Evolutionary conservation across 2,113 vertebrate genomes (phyloP).

Genomic region (Chunga burmeisteri): DNA sequence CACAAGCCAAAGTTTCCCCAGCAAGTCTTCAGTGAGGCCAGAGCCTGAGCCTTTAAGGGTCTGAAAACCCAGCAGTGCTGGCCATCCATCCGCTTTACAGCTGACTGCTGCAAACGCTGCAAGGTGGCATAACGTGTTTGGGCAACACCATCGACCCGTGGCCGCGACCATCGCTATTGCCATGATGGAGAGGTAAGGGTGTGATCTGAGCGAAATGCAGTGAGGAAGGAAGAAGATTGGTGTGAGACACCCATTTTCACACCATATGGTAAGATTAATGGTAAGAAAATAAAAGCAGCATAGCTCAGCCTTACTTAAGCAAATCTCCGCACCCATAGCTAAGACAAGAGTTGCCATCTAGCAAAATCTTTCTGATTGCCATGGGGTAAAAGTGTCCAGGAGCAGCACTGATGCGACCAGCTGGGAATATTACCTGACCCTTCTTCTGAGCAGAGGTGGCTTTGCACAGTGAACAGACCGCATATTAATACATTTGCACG

Average conservation of each 20-base stretch:
- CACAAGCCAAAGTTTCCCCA: background rate
- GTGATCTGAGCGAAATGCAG: background rate
- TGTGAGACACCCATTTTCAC: background rate
- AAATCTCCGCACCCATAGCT: background rate
- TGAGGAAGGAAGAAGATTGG: background rate
- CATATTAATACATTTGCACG: background rate
- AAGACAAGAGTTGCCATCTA: background rate
- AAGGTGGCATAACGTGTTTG: background rate
- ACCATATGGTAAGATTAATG: background rate
- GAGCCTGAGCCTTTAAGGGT: background rate
- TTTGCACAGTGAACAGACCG: background rate
- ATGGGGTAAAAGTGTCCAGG: background rate
- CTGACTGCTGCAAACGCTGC: background rate
- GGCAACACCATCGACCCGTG: background rate
- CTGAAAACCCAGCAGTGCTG: background rate
- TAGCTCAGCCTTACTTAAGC: background rate
- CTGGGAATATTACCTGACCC: background rate
- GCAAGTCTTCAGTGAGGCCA: background rate
- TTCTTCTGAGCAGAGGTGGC: background rate
- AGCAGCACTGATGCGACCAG: background rate
- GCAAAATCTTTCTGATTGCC: background rate
- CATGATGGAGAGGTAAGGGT: background rate
- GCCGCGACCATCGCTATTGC: accelerated
- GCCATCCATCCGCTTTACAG: background rate
- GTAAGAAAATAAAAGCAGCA: background rate